phyloP scores from a whole-genome alignment of 2,888 invertebrate genomes.

The Campoplex capitator region DNA sequence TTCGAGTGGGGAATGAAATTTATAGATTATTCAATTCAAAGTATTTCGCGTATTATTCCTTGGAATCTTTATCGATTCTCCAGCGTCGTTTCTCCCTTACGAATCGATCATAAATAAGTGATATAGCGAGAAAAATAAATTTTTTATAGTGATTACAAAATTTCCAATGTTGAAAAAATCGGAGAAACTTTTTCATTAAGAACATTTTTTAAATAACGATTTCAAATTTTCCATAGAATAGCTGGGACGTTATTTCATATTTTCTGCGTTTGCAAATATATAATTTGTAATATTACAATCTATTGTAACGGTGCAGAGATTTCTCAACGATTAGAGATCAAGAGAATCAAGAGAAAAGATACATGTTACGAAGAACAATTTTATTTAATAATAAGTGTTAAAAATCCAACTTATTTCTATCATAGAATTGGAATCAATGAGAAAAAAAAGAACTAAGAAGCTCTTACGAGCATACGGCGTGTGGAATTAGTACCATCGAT shows the following conservation, averaged over 20 bases:
- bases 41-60: background rate
- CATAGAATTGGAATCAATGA: background rate
- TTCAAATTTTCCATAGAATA: background rate
- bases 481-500: background rate
- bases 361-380: constrained; percentile 1
- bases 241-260: background rate
- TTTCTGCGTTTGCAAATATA: too few species aligned
- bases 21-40: background rate
- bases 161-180: background rate
- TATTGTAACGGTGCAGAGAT: constrained; percentile 2
- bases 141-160: background rate
- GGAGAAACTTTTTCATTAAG: background rate
- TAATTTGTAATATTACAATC: too few species aligned
- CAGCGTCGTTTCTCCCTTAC: background rate
- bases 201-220: background rate
- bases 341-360: constrained; percentile 17
- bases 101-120: background rate
- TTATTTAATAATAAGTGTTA: constrained; percentile 22
- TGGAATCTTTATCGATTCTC: background rate
- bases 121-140: background rate
- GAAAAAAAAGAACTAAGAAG: background rate
- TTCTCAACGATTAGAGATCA: constrained; percentile 11
- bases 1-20: background rate
- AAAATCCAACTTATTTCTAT: constrained; percentile 9
- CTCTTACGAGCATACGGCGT: background rate